Evolutionary conservation across 2,888 invertebrate species (phyloP).

Genomic region (Cheilosia soror): DNA sequence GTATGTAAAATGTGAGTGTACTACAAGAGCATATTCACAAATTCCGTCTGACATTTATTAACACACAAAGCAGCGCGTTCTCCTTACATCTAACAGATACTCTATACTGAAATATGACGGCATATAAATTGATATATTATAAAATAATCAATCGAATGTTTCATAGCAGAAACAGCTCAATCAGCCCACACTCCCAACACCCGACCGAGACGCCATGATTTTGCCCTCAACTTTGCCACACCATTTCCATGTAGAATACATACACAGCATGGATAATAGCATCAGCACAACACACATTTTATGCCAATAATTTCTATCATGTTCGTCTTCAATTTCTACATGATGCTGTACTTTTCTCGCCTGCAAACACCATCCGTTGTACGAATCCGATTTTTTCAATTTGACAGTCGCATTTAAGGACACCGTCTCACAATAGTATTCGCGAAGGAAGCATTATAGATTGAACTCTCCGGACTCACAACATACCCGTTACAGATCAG

Average conservation of each 20-base stretch:
- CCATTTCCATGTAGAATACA: conserved; percentile 11
- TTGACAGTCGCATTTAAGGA: conserved; percentile 54
- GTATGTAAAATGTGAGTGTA: background rate
- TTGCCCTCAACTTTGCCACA: conserved; percentile 35
- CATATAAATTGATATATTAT: conserved; percentile 76
- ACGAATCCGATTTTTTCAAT: conserved; percentile 45
- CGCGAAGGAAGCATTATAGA: conserved; percentile 42
- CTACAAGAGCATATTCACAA: background rate
- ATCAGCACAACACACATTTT: conserved; percentile 66
- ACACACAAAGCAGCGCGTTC: conserved; percentile 10
- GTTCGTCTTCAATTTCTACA: conserved; percentile 58
- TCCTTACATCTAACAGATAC: conserved; percentile 17
- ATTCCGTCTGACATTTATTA: conserved; percentile 25
- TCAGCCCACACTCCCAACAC: background rate
- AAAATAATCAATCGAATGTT: conserved; percentile 73
- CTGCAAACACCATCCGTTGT: conserved; percentile 15
- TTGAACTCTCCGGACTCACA: conserved; percentile 42
- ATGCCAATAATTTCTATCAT: conserved; percentile 62
- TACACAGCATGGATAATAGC: conserved; percentile 37
- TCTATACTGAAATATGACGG: conserved; percentile 65
- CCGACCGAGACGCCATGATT: conserved; percentile 18
- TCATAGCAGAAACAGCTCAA: conserved; percentile 30
- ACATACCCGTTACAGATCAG: conserved; percentile 39
- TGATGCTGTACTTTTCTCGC: conserved; percentile 47
- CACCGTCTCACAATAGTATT: conserved; percentile 4